Conservation (phyloP, 2,797 vertebrate genomes). For the Alectoris magna region DNA sequence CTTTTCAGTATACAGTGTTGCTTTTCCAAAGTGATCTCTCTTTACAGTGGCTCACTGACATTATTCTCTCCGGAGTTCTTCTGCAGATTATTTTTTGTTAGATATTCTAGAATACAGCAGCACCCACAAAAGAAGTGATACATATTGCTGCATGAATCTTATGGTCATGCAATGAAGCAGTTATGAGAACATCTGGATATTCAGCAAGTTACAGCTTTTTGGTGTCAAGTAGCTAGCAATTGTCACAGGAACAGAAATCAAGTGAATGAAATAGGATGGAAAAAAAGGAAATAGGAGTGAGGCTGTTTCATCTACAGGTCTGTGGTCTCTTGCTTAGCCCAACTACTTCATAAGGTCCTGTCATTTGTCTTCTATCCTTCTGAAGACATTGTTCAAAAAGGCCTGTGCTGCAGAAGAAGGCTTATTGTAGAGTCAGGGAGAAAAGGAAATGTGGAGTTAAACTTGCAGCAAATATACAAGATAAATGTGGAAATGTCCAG, state of each 20-base stretch:
- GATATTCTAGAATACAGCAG: background rate
- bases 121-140: background rate
- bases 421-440: background rate
- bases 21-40: background rate
- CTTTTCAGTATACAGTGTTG: accelerated
- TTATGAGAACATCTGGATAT: background rate
- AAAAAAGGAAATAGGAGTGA: background rate
- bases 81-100: background rate
- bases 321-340: background rate
- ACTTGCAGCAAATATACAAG: background rate
- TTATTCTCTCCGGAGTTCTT: background rate
- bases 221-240: background rate
- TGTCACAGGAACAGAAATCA: background rate
- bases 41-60: background rate
- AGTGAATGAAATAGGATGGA: background rate
- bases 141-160: background rate
- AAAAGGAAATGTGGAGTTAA: background rate
- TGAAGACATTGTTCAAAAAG: background rate
- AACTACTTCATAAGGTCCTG: background rate
- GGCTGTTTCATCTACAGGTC: background rate
- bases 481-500: background rate
- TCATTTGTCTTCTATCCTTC: background rate
- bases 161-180: background rate
- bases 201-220: background rate
- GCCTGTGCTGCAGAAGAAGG: background rate